Evolutionary conservation across 2,113 vertebrate genomes (phyloP), one percentile per base, ranked within the genome.

Genomic region (Apteryx owenii): DNA sequence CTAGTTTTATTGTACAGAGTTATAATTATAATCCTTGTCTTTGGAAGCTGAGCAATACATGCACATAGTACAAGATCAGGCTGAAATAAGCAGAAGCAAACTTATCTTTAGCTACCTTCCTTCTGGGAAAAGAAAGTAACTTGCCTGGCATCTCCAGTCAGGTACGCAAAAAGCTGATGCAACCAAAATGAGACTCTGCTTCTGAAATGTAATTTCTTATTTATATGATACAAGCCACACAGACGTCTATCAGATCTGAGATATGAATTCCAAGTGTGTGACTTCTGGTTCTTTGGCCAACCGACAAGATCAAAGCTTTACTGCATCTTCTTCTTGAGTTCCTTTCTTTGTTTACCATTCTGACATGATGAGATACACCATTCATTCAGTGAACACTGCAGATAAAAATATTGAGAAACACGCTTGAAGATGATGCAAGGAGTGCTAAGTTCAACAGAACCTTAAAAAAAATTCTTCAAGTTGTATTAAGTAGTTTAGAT

Each of bases 81-180:
- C 56, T 65, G 29, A 58, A 79, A 72, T 42, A 93, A 42, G 11
- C 25, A 5, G 20, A 90, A 75, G 5, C 70, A 46, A 89, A 33
- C 17, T 73, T 73, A 38, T 15, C 12, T 62, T 65, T 29, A 85
- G 61, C 6, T 12, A 89, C 5, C 25, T 48, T 46, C 21, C 28
- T 73, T 58, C 13, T 29, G 68, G 36, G 29, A 87, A 62, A 88
- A 54, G 10, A 65, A 73, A 58, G 62, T 20, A 66, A 28, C 53
- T 75, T 81, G 9, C 40, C 54, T 65, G 28, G 25, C 18, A 12
- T 16, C 16, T 81, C 28, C 85, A 38, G 10, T 42, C 61, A 84
- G n/a, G 77, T 31, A 65, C 0, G 2, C 18, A 60, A 70, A 81
- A 80, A 71, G 53, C 0, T 19, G 1, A 16, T 50, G 38, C 3